These are phyloP conservation scores for Drosophila leontia DNA, from an alignment of 1,140 invertebrate genomes.

Conservation along the genomic window DNA sequence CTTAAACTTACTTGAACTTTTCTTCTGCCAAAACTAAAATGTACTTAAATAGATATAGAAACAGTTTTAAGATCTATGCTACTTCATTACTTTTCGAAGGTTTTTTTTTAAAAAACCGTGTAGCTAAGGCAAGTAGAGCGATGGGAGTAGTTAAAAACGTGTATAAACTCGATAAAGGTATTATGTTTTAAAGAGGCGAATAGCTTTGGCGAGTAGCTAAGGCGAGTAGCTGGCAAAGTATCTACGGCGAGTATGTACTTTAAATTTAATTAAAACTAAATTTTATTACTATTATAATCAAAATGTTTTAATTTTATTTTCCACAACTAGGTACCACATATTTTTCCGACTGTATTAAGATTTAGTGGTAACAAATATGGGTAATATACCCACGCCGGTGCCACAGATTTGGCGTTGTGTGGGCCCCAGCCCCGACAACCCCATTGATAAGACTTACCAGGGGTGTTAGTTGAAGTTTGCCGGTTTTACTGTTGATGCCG, in stretches of 20 bases:
- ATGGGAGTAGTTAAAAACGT: too few relatives aligned
- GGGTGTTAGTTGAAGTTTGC: too few relatives aligned
- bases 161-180: too few relatives aligned
- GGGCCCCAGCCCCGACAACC: conserved; percentile 31
- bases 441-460: conserved; percentile 70
- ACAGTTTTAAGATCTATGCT: neutral
- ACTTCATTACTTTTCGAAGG: neutral
- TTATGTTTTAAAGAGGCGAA: too few relatives aligned
- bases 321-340: fast-evolving
- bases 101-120: neutral
- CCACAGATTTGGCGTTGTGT: conserved; percentile 43
- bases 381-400: conserved; percentile 24
- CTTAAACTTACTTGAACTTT: neutral
- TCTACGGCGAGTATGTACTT: too few relatives aligned
- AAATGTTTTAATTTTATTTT: neutral
- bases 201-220: neutral
- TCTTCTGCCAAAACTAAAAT: neutral
- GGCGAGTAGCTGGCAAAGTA: neutral
- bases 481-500: too few relatives aligned
- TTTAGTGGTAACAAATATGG: conserved; percentile 10
- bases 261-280: too few relatives aligned
- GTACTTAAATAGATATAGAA: neutral
- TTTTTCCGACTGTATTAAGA: conserved; percentile 7
- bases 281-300: neutral
- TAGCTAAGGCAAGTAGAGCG: neutral